Evolutionary conservation across 1,140 invertebrate species (phyloP).

Genomic region (Papilio glaucus): DNA sequence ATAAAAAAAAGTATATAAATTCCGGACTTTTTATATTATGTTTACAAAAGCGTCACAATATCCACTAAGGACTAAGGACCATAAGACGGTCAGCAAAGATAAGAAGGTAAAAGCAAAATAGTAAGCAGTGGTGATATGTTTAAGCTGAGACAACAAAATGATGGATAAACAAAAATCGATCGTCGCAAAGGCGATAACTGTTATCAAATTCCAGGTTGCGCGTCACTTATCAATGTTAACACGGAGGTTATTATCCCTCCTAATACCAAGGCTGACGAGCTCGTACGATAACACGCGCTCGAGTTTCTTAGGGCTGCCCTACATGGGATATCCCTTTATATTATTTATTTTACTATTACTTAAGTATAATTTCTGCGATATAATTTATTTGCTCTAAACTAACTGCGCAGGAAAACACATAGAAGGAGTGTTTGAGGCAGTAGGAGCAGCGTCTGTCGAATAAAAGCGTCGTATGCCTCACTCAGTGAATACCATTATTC

Average conservation of each 20-base stretch:
- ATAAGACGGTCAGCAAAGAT: not conserved
- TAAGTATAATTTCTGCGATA: too few relatives aligned
- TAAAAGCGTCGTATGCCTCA: too few relatives aligned
- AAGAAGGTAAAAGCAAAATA: not conserved
- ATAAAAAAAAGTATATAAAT: too few relatives aligned
- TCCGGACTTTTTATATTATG: too few relatives aligned
- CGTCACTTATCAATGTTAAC: conserved; percentile 44
- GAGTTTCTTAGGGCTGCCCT: not conserved
- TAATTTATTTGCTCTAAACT: too few relatives aligned
- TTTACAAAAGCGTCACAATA: too few relatives aligned
- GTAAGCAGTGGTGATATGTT: not conserved
- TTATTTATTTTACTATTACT: not conserved
- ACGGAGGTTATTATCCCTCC: conserved; percentile 49
- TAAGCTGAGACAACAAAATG: not conserved
- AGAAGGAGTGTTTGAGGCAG: too few relatives aligned
- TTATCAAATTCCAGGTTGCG: conserved; percentile 21
- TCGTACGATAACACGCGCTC: conserved; percentile 22
- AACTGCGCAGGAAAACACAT: too few relatives aligned
- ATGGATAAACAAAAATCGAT: conserved; percentile 8
- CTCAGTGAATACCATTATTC: too few relatives aligned
- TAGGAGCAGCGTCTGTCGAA: too few relatives aligned
- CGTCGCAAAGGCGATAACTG: not conserved
- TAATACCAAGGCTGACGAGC: conserved; percentile 46
- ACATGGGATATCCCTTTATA: not conserved
- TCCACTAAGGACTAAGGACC: too few relatives aligned